Evolutionary conservation across 2,113 vertebrate species (phyloP).

Genomic region (Heterocephalus glaber): DNA sequence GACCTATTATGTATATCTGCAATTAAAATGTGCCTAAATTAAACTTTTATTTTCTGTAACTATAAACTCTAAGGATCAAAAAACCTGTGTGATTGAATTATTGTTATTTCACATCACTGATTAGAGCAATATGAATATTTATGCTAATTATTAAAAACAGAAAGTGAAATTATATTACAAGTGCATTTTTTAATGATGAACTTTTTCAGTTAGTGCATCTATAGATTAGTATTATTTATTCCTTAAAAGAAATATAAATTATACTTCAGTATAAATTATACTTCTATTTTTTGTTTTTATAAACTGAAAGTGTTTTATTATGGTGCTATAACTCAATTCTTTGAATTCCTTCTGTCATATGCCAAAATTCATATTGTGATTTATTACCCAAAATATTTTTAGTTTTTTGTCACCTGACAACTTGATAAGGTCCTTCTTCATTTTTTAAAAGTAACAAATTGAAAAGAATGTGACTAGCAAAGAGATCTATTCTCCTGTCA

Average conservation of each 20-base stretch:
- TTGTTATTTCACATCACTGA: not conserved
- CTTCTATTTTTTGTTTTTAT: not conserved
- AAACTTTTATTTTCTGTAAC: constrained; percentile 37
- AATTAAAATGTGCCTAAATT: constrained; percentile 13
- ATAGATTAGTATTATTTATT: not conserved
- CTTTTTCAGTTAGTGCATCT: not conserved
- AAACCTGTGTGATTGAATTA: constrained; percentile 12
- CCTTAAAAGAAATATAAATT: not conserved
- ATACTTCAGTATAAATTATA: not conserved
- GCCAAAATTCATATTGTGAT: constrained; percentile 16
- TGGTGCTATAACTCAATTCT: not conserved
- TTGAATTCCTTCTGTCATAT: constrained; percentile 1
- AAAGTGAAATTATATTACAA: not conserved
- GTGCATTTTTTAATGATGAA: not conserved
- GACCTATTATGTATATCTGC: not conserved
- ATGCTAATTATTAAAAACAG: not conserved
- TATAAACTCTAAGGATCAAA: not conserved
- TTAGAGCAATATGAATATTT: not conserved
- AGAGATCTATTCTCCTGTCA: not conserved
- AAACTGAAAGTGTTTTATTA: constrained; percentile 34
- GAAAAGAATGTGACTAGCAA: not conserved
- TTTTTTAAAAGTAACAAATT: not conserved
- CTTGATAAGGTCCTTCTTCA: constrained; percentile 15
- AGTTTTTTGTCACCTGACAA: constrained; percentile 10
- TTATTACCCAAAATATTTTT: constrained; percentile 48